Base-by-base conservation (phyloP, 2,113 vertebrate genomes). In the Puntigrus tetrazona region DNA sequence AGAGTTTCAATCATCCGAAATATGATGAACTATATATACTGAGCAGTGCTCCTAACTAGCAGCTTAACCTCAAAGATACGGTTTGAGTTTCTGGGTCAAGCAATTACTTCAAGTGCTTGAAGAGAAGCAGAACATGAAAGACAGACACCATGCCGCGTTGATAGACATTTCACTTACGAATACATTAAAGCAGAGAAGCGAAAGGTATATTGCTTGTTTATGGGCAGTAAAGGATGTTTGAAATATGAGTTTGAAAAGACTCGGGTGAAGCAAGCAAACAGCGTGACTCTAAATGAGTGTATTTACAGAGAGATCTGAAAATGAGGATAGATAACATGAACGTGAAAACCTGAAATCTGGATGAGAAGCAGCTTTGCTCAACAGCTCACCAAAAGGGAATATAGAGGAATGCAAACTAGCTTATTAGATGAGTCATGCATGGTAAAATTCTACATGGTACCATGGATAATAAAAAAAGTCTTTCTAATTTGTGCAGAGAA, bases 11-110 rank as follows among this genome's bases (percentile, higher is more conserved):
- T 9, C 2, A 43, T 41, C 41, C 47, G 1, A 27, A 47, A 47
- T 29, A 29, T 47, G 8, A 74, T 69, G 9, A 36, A 9, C 3
- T 34, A 47, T 31, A 47, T 43, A 75, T 50, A 5, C 7, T 11
- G 34, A 29, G 7, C 43, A 22, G 25, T 20, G 18, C 13, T 47
- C 9, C 31, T 31, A 75, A 75, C 73, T 5, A 50, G 41, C 4
- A 74, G 70, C 25, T 75, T 45, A 75, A 75, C 7, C 72, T 75
- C 43, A 75, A 11, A 75, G 72, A 74, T 9, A 74, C 29, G 27
- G 67, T 25, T 72, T 72, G 18, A 69, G 34, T 22, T 69, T 69
- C 34, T 38, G 20, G 65, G 18, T 29, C 45, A 75, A 29, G 27
- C 27, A 9, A 50, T 52, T 29, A 50, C 29, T 18, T 73, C 10